Evolutionary conservation across 1,140 invertebrate genomes (phyloP).

Genomic region (Philopotamus ludificatus): DNA sequence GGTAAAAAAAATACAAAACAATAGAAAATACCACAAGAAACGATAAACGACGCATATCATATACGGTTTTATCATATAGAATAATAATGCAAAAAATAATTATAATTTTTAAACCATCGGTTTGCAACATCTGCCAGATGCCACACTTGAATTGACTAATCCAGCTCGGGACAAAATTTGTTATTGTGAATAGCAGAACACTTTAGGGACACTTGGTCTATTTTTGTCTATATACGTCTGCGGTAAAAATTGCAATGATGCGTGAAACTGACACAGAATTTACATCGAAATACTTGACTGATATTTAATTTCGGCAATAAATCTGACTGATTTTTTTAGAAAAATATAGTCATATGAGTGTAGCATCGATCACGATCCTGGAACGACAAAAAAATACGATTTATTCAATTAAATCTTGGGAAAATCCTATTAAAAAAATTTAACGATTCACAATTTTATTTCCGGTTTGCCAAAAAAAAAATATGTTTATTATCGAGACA

Average conservation of each 20-base stretch:
- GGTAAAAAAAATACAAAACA: not conserved
- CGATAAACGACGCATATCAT: not conserved
- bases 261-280: conserved; percentile 18
- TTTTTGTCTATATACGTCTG: conserved; percentile 16
- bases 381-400: too few species aligned
- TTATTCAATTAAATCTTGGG: too few species aligned
- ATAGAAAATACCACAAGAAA: not conserved
- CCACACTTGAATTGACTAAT: not conserved
- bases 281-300: too few species aligned
- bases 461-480: too few species aligned
- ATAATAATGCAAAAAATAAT: not conserved
- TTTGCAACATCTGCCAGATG: not conserved
- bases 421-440: too few species aligned
- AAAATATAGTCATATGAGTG: too few species aligned
- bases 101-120: not conserved
- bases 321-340: too few species aligned
- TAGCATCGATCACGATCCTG: too few species aligned
- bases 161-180: not conserved
- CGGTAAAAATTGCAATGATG: conserved; percentile 14
- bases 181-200: conserved; percentile 25
- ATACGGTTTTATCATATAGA: not conserved
- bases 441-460: too few species aligned
- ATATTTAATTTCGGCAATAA: too few species aligned
- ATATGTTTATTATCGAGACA: too few species aligned
- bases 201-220: conserved; percentile 18